These are phyloP conservation scores for Cynopterus brachyotis DNA, from an alignment of 2,113 vertebrate genomes.

Conservation along the genomic window DNA sequence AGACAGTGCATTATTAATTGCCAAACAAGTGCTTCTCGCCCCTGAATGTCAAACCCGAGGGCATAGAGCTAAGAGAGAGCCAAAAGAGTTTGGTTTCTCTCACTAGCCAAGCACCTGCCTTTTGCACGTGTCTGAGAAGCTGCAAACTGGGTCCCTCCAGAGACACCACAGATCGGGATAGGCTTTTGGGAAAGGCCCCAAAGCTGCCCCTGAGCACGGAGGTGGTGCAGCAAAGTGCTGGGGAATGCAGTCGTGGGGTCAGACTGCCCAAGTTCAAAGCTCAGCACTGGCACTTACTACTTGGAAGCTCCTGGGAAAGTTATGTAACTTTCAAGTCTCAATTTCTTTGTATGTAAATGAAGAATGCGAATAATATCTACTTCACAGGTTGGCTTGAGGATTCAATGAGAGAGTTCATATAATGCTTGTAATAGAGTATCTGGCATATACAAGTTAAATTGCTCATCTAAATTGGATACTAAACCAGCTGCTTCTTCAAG, in stretches of 20 bases:
- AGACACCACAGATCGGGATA: neutral
- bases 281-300: neutral
- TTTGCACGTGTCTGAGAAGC: slow-evolving; percentile 59
- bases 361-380: neutral
- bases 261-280: neutral
- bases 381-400: neutral
- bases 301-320: neutral
- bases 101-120: slow-evolving; percentile 69
- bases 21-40: slow-evolving; percentile 66
- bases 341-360: neutral
- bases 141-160: slow-evolving; percentile 51
- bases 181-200: neutral
- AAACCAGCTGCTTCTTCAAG: neutral
- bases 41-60: slow-evolving; percentile 71
- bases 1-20: slow-evolving; percentile 50
- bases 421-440: neutral
- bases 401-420: neutral
- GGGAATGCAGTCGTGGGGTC: neutral
- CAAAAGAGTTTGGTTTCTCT: slow-evolving; percentile 67
- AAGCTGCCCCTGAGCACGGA: neutral
- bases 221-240: neutral
- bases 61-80: slow-evolving; percentile 50
- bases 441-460: neutral
- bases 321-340: neutral
- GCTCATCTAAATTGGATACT: neutral